These are phyloP conservation scores for Augochlora pura DNA, from an alignment of 1,140 invertebrate genomes.

Conservation along the genomic window DNA sequence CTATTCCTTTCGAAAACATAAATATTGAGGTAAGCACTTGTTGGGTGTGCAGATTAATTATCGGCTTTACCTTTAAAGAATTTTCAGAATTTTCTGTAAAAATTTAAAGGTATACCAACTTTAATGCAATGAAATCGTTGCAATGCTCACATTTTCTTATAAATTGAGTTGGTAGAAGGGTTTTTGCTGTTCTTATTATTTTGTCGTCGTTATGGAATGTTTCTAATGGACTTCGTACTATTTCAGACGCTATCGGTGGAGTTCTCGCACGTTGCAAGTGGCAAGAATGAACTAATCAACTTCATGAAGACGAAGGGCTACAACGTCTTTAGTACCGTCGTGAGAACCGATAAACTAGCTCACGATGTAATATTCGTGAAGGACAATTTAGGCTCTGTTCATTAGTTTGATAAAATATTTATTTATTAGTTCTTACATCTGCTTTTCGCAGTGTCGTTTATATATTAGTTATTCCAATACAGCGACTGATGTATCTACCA, in stretches of 20 bases:
- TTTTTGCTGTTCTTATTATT: no score
- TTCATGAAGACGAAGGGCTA: conserved; percentile 75
- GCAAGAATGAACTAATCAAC: conserved; percentile 66
- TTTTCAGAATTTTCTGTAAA: no score
- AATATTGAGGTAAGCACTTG: conserved; percentile 72
- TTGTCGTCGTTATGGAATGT: no score
- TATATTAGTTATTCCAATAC: neutral
- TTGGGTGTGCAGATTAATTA: no score
- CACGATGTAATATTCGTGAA: conserved; percentile 80
- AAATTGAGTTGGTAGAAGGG: no score
- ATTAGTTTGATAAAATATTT: neutral
- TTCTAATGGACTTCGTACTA: no score
- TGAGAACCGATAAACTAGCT: conserved; percentile 72
- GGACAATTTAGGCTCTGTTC: neutral
- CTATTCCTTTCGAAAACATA: conserved; percentile 80
- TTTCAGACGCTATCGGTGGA: conserved; percentile 75
- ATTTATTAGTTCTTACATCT: neutral
- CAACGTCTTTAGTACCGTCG: conserved; percentile 71
- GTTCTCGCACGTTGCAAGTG: conserved; percentile 71
- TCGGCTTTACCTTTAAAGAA: no score
- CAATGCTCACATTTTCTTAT: no score
- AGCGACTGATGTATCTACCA: no score
- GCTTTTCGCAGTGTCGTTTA: neutral
- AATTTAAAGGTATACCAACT: no score
- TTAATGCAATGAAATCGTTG: no score